Base-by-base conservation (phyloP, 2,888 invertebrate species). In the Eurytoma californica region DNA sequence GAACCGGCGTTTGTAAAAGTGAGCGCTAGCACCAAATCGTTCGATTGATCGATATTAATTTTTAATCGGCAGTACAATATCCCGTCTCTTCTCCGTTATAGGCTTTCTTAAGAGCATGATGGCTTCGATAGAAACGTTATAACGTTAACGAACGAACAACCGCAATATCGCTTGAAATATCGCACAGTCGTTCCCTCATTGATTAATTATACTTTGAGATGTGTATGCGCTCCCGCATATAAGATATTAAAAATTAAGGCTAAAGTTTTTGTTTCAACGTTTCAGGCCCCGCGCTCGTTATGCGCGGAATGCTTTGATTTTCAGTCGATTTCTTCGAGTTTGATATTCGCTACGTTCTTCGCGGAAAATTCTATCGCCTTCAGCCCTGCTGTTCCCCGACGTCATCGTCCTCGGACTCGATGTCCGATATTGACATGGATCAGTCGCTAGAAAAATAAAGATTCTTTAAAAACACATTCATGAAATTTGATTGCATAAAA, bases 401-500 rank as follows among this genome's bases (percentile, higher is more conserved):
- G 79, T 84, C 84, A 80, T 83, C 83, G 77, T 83, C 82, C 79
- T 87, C 87, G 84, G 87, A 86, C 83, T 84, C 85, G 58, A 84
- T 72, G 84, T 87, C 88, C 85, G 86, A 84, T 80, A 84, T 84
- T 66, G 85, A 84, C 83, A 86, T 86, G 82, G 88, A 88, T 89
- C 89, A 89, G 83, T 89, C 89, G 82, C 89, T 89, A 77, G 5
- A 83, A 83, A 82, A 79, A 49, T 81, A 80, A 66, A 28, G 61
- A 14, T 12, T 28, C 30, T 28, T 58, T 66, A 60, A 70, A 16
- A 20, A 4, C 30, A n/a, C 39, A 24, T 5, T 14, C 1, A 3
- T 47, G 4, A 66, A 16, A 51, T 49, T 28, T 20, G 9, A 2
- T 39, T 39, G 9, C 5, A 2, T 12, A 3, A n/a, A 30, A 30